These are phyloP conservation scores for Telenomus remus DNA, from an alignment of 1,140 invertebrate genomes.

Conservation along the genomic window DNA sequence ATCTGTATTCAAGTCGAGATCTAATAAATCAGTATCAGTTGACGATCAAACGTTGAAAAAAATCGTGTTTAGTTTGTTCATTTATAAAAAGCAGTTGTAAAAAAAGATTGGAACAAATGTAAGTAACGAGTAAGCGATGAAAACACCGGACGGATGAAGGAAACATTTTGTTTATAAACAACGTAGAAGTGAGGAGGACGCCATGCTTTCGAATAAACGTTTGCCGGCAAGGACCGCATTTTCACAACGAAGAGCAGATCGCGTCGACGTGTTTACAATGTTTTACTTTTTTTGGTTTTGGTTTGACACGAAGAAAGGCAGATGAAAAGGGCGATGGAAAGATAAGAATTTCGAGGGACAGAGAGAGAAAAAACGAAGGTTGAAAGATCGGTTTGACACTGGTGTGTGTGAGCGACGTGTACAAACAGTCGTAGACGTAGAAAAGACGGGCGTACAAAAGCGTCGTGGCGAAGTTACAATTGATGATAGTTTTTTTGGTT, in stretches of 20 bases:
- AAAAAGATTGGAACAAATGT: neutral
- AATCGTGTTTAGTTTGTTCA: neutral
- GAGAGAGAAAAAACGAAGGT: slow-evolving; percentile 2
- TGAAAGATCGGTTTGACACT: neutral
- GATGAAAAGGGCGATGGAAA: neutral
- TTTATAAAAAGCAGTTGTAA: neutral
- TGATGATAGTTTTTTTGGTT: no score
- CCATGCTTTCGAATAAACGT: slow-evolving; percentile 27
- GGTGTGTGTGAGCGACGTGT: slow-evolving; percentile 9
- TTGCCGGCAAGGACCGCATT: slow-evolving; percentile 24
- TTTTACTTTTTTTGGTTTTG: neutral
- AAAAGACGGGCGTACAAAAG: slow-evolving; percentile 10
- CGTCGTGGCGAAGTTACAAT: slow-evolving; percentile 23
- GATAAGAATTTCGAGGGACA: neutral
- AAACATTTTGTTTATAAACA: slow-evolving; percentile 34
- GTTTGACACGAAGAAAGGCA: slow-evolving; percentile 10
- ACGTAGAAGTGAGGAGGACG: slow-evolving; percentile 35
- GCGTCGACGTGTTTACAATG: slow-evolving; percentile 39
- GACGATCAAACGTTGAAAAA: neutral
- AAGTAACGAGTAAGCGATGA: slow-evolving; percentile 15
- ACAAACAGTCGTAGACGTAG: slow-evolving; percentile 14
- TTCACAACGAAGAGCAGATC: slow-evolving; percentile 44
- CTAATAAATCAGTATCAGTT: slow-evolving; percentile 3
- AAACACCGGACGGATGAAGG: slow-evolving; percentile 16
- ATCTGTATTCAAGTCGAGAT: slow-evolving; percentile 30